Evolutionary conservation across 2,888 invertebrate species (phyloP).

Genomic region (Oligia strigilis): DNA sequence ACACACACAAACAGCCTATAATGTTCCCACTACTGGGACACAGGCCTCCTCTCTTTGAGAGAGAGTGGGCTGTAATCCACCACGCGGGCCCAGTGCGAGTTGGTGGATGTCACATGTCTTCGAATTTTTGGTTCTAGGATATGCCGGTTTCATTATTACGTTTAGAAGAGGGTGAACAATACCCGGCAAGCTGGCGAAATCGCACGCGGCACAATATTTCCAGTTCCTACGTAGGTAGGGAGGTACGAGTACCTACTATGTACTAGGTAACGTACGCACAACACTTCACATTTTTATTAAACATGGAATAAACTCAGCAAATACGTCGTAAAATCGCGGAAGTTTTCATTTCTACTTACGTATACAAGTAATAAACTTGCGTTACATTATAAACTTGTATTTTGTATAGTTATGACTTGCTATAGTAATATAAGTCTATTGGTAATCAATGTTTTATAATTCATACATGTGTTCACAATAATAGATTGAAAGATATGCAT

Average conservation of each 20-base stretch:
- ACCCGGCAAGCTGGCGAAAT: conserved; percentile 14
- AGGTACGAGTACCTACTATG: background rate
- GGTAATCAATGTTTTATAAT: conserved; percentile 40
- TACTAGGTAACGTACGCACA: background rate
- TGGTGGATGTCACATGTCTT: no score
- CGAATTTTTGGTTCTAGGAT: no score
- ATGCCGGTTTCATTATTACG: conserved; percentile 4
- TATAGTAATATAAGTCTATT: conserved; percentile 33
- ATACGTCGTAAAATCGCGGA: conserved; percentile 51
- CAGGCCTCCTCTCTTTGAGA: no score
- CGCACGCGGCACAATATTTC: conserved; percentile 18
- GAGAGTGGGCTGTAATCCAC: no score
- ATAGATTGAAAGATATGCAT: conserved; percentile 64
- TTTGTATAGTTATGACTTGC: conserved; percentile 14
- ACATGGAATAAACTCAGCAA: conserved; percentile 43
- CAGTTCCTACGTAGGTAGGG: conserved; percentile 17
- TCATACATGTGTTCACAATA: conserved; percentile 48
- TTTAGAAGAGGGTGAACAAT: conserved; percentile 45
- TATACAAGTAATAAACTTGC: conserved; percentile 43
- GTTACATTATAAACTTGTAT: conserved; percentile 42
- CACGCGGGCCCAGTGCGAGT: no score
- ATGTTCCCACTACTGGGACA: no score
- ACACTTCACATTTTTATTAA: conserved; percentile 16
- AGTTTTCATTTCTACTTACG: conserved; percentile 48
- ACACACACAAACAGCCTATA: no score